Base-by-base conservation (phyloP, 2,888 invertebrate species). In the Cephus pulcher region DNA sequence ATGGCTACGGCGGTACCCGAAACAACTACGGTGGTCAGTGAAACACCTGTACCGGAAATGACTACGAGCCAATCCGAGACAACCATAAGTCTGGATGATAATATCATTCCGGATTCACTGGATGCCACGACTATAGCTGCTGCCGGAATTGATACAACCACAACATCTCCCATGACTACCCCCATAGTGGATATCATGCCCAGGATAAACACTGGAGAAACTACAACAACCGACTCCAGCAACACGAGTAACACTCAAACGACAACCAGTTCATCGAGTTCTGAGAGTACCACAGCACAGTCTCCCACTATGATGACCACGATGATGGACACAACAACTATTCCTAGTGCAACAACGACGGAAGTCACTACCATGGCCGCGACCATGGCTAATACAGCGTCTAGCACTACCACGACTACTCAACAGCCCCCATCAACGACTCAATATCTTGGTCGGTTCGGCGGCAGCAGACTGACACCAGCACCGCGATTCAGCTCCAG, bases 91-190 rank as follows among this genome's bases (percentile, higher is more conserved):
- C 4, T 34, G 70, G 9, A 34, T 76, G 23, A 80, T 78, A 37
- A 75, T 35, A 33, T 69, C 73, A 33, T 56, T 23, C 56, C 56
- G 23, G 56, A 9, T 56, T 56, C 56, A 23, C 23, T 23, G 56
- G 73, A 34, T 73, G 33, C 73, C 12, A 79, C 77, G 11, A 77
- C 79, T 37, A 35, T 78, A 30, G 34, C 80, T 40, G 69, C 79
- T 68, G n/a, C 77, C 32, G 34, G n/a, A 12, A 89, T 90, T 88
- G 91, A 91, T 88, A 91, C 89, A 3, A 70, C 79, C 69, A 88
- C 87, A 83, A 91, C 91, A 79, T 87, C 86, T 88, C 89, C 92
- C 71, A 90, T 92, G 68, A 92, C 92, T 88, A 92, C 92, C 74
- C 78, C 92, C 84, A 12, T 32, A 23, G 32, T 23, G 12, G 71